Conservation (phyloP, 1,140 invertebrate species). For the Leguminivora glycinivorella region DNA sequence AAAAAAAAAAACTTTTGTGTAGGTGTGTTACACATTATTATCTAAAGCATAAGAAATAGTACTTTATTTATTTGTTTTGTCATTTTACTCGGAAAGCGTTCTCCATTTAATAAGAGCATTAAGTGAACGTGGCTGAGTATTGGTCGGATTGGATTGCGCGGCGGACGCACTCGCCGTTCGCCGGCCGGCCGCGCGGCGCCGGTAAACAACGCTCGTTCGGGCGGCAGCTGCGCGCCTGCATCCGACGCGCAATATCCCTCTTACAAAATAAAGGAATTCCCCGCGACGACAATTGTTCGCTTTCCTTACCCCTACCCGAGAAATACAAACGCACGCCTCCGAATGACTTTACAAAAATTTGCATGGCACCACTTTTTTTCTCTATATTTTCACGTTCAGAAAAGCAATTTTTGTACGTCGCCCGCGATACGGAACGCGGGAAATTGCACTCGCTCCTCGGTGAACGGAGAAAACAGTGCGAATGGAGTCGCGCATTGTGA, state of each 20-base stretch:
- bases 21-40: neutral
- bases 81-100: constrained; percentile 13
- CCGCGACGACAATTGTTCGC: constrained; percentile 73
- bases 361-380: constrained; percentile 69
- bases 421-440: constrained; percentile 70
- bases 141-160: constrained; percentile 36
- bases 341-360: constrained; percentile 79
- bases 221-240: constrained; percentile 64
- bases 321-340: constrained; percentile 76
- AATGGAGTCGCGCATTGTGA: constrained; percentile 66
- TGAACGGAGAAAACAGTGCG: constrained; percentile 25
- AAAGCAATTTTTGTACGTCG: constrained; percentile 78
- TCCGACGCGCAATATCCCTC: constrained; percentile 76
- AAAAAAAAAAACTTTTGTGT: too few species aligned
- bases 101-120: constrained; percentile 46
- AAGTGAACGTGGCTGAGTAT: constrained; percentile 43
- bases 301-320: constrained; percentile 68
- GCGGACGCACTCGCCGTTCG: constrained; percentile 56
- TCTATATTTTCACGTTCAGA: constrained; percentile 74
- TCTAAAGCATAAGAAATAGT: too few species aligned
- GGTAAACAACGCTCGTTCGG: constrained; percentile 59
- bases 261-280: constrained; percentile 72
- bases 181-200: constrained; percentile 35
- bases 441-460: constrained; percentile 71
- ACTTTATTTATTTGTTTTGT: neutral